Percentiles rank a stretch among this genome's conserved stretches.
Conservation (phyloP, 2,797 vertebrate species). For the Alcedo atthis region DNA sequence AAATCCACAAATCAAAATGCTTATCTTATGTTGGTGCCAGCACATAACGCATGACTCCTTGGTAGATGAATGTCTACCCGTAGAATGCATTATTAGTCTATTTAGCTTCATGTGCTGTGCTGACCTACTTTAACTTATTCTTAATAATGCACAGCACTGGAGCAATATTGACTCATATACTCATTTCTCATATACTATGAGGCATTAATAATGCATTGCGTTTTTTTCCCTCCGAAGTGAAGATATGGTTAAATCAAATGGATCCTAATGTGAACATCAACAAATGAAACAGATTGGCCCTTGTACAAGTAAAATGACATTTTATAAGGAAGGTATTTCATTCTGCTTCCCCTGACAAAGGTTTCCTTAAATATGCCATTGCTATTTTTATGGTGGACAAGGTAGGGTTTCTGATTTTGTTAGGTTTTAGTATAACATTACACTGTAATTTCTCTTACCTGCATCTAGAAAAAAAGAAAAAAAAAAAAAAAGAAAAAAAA, state of each 20-base stretch:
- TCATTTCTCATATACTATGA: constrained; percentile 32
- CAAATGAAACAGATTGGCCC: constrained; percentile 38
- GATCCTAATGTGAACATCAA: constrained; percentile 35
- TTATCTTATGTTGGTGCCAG: constrained; percentile 67
- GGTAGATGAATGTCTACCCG: constrained; percentile 64
- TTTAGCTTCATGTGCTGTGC: constrained; percentile 49
- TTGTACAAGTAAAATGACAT: constrained; percentile 13
- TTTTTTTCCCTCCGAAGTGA: constrained; percentile 3
- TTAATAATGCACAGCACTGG: constrained; percentile 52
- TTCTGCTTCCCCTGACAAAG: constrained; percentile 13
- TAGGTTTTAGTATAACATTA: neutral
- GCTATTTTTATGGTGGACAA: neutral
- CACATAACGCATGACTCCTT: constrained; percentile 56
- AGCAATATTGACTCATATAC: constrained; percentile 51
- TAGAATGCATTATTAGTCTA: constrained; percentile 65
- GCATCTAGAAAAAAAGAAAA: neutral
- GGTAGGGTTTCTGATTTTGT: neutral
- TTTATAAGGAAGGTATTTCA: constrained; percentile 22
- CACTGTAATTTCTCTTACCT: neutral
- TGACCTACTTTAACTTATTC: constrained; percentile 71
- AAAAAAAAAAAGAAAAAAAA: no score
- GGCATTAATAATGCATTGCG: constrained; percentile 59
- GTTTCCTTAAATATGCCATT: neutral
- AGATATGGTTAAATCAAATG: constrained; percentile 62
- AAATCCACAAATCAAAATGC: constrained; percentile 72